Percentiles rank a stretch among this genome's conserved stretches.
phyloP scores from a whole-genome alignment of 1,140 invertebrate genomes.

The Wiebesia pumilae region DNA sequence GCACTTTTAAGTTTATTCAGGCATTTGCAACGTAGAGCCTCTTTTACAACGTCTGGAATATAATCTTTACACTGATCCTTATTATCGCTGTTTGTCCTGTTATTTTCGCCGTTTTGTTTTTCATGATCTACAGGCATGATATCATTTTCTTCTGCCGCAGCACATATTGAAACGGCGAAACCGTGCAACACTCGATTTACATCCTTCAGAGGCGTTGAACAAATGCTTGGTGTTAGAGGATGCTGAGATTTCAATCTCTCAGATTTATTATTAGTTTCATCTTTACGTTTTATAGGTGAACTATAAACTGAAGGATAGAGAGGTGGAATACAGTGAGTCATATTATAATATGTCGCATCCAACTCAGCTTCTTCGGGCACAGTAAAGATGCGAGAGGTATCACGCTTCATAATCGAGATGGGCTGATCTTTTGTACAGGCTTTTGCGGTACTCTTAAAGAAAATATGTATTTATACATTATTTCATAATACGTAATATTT shows the following conservation, averaged over 20 bases:
- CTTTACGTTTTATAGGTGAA: conserved; percentile 66
- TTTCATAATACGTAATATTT: background rate
- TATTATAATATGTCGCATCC: conserved; percentile 65
- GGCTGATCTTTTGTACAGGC: conserved; percentile 68
- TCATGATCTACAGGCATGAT: conserved; percentile 65
- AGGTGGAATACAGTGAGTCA: conserved; percentile 67
- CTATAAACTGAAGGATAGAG: conserved; percentile 61
- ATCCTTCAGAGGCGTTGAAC: conserved; percentile 84
- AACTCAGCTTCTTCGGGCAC: conserved; percentile 83
- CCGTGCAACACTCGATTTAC: conserved; percentile 81
- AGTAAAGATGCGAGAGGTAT: conserved; percentile 85
- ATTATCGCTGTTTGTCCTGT: background rate
- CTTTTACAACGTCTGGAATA: conserved; percentile 72
- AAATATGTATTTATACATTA: conserved; percentile 35
- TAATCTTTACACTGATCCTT: conserved; percentile 63
- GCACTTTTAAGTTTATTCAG: conserved; percentile 69
- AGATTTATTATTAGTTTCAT: conserved; percentile 56
- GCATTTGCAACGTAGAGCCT: conserved; percentile 70
- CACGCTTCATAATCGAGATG: conserved; percentile 80
- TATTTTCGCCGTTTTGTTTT: conserved; percentile 43
- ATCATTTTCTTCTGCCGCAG: conserved; percentile 74
- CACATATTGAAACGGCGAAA: conserved; percentile 82
- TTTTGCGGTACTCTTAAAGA: conserved; percentile 61
- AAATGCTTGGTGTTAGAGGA: conserved; percentile 78
- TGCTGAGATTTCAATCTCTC: conserved; percentile 72